Conservation (phyloP, 2,888 invertebrate genomes). For the Itoplectis maculator region DNA sequence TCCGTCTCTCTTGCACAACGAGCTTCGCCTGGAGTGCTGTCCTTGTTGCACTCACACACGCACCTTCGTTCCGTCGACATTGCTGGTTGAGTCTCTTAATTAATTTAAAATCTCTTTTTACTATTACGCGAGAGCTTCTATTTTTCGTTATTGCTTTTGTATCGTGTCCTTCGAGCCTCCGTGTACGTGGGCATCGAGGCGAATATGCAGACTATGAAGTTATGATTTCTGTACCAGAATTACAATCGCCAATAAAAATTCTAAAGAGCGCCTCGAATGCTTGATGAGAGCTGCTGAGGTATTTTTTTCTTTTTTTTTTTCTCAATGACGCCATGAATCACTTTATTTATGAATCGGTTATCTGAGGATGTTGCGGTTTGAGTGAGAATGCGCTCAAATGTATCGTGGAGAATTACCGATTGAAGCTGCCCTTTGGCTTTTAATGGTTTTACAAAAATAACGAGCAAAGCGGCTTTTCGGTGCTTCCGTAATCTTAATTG, state of each 20-base stretch:
- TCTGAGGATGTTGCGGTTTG: slow-evolving; percentile 16
- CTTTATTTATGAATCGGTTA: slow-evolving; percentile 8
- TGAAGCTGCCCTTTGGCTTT: background rate
- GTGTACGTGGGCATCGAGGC: background rate
- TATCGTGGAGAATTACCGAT: slow-evolving; percentile 5
- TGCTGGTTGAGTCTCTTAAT: slow-evolving; percentile 4
- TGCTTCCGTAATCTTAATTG: background rate
- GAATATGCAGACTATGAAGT: slow-evolving; percentile 1
- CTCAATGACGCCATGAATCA: slow-evolving; percentile 6
- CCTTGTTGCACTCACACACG: background rate
- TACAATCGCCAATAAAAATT: slow-evolving; percentile 21
- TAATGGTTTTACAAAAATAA: background rate
- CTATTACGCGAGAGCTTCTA: background rate
- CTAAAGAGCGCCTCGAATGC: background rate
- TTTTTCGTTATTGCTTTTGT: slow-evolving; percentile 6
- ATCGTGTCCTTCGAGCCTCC: background rate
- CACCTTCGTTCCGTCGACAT: background rate
- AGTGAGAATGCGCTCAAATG: background rate
- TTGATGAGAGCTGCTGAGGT: slow-evolving; percentile 11
- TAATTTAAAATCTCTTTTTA: too few species aligned
- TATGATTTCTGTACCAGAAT: slow-evolving; percentile 28
- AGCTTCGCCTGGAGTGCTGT: background rate
- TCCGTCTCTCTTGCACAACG: background rate
- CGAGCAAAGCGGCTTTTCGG: background rate
- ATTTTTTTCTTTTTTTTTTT: background rate